Percentiles rank a stretch among this genome's conserved stretches.
Conservation (phyloP, 2,888 invertebrate species). For the Hoplodrina blanda region DNA sequence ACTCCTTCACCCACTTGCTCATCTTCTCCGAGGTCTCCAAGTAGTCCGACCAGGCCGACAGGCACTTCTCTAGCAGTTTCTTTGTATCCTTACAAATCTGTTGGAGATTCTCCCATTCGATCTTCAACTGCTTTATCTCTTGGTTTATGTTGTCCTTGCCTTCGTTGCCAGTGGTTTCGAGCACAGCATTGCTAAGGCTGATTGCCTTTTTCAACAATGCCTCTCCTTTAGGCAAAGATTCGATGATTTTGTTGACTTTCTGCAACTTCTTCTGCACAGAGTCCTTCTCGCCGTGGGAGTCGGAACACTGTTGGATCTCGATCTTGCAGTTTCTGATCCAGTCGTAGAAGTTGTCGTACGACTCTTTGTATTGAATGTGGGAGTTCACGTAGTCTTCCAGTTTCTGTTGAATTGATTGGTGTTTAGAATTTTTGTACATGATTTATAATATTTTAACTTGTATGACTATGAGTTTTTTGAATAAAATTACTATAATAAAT, state of each 20-base stretch:
- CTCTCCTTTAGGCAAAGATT: constrained; percentile 93
- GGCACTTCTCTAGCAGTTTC: constrained; percentile 93
- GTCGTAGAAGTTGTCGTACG: constrained; percentile 95
- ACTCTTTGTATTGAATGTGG: constrained; percentile 96
- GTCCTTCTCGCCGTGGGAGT: constrained; percentile 96
- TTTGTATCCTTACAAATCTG: constrained; percentile 94
- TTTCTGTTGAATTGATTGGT: constrained; percentile 79
- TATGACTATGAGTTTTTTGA: no score
- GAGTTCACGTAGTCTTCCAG: constrained; percentile 96
- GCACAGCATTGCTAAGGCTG: constrained; percentile 93
- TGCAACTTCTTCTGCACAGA: constrained; percentile 94
- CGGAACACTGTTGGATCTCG: constrained; percentile 96
- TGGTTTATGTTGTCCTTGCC: constrained; percentile 95
- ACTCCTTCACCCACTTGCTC: constrained; percentile 94
- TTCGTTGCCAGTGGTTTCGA: constrained; percentile 94
- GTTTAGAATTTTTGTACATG: not conserved
- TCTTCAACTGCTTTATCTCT: constrained; percentile 95
- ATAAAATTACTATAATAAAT: no score
- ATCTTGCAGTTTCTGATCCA: constrained; percentile 95
- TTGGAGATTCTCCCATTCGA: constrained; percentile 95
- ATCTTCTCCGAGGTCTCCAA: constrained; percentile 93
- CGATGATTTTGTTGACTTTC: constrained; percentile 93
- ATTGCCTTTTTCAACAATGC: constrained; percentile 93
- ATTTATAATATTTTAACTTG: no score
- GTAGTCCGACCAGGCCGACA: constrained; percentile 95